Conservation (phyloP, 2,888 invertebrate genomes). For the Loripinus fragilis region DNA sequence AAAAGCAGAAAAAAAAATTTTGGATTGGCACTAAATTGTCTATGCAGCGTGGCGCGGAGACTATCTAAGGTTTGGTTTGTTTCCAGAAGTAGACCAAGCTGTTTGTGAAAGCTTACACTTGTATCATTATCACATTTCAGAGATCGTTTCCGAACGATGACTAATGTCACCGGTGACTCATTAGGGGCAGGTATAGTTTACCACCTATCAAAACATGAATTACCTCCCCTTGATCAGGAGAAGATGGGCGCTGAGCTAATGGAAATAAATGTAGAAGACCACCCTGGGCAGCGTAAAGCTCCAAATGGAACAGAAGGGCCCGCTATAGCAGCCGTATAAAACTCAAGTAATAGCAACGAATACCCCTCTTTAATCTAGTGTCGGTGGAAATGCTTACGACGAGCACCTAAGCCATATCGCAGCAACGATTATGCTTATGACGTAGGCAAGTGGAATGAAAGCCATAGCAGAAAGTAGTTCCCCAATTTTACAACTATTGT, state of each 20-base stretch:
- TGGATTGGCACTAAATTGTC: no score
- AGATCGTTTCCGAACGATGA: constrained; percentile 88
- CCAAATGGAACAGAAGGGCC: constrained; percentile 52
- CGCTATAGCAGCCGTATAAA: constrained; percentile 43
- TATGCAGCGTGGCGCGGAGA: no score
- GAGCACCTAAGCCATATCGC: neutral
- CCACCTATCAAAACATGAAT: constrained; percentile 85
- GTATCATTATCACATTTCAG: no score
- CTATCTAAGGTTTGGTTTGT: no score
- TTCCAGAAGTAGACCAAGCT: no score
- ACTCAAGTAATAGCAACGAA: neutral
- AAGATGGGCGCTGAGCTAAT: constrained; percentile 26
- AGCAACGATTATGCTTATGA: neutral
- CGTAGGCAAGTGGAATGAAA: no score
- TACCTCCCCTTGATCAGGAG: constrained; percentile 71
- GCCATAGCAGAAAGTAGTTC: neutral
- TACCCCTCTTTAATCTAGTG: neutral
- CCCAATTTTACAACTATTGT: neutral
- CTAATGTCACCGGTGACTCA: constrained; percentile 98
- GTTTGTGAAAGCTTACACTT: no score
- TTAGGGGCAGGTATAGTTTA: constrained; percentile 96
- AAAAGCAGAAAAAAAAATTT: no score
- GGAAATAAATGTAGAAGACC: constrained; percentile 25
- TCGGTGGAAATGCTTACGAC: neutral
- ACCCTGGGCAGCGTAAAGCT: constrained; percentile 42